Percentiles rank a stretch among this genome's conserved stretches.
Conservation (phyloP, 2,888 invertebrate genomes). For the Shargacucullia verbasci region DNA sequence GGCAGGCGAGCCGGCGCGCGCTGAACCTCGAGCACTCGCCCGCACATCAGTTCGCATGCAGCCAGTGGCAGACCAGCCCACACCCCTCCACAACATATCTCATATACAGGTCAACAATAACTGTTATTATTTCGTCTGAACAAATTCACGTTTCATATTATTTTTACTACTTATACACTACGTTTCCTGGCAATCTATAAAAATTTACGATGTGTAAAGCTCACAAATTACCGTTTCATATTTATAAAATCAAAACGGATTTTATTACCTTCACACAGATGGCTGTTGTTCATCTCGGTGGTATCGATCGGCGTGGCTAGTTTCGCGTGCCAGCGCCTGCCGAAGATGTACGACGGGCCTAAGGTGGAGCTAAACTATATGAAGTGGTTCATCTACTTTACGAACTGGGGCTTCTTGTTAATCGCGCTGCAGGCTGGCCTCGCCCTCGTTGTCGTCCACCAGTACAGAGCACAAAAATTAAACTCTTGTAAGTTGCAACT, state of each 20-base stretch:
- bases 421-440: conserved; percentile 89
- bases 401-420: conserved; percentile 91
- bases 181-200: background rate
- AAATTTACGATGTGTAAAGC: background rate
- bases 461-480: conserved; percentile 76
- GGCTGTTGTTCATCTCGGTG: conserved; percentile 87
- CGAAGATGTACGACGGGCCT: conserved; percentile 74
- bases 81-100: conserved; percentile 85
- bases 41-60: conserved; percentile 81
- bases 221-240: background rate
- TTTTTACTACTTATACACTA: too few relatives aligned
- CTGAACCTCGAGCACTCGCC: conserved; percentile 79
- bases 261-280: conserved; percentile 70
- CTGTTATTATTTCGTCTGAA: background rate
- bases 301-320: conserved; percentile 81
- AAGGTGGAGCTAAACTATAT: conserved; percentile 80
- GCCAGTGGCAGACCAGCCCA: conserved; percentile 89
- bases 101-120: conserved; percentile 76
- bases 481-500: conserved; percentile 70
- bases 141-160: too few relatives aligned
- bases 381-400: conserved; percentile 93
- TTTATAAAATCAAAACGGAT: too few relatives aligned
- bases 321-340: conserved; percentile 80
- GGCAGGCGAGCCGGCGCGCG: conserved; percentile 78
- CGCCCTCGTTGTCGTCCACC: conserved; percentile 84